Evolutionary conservation across 2,797 vertebrate species (phyloP).

Genomic region (Falco concolor): DNA sequence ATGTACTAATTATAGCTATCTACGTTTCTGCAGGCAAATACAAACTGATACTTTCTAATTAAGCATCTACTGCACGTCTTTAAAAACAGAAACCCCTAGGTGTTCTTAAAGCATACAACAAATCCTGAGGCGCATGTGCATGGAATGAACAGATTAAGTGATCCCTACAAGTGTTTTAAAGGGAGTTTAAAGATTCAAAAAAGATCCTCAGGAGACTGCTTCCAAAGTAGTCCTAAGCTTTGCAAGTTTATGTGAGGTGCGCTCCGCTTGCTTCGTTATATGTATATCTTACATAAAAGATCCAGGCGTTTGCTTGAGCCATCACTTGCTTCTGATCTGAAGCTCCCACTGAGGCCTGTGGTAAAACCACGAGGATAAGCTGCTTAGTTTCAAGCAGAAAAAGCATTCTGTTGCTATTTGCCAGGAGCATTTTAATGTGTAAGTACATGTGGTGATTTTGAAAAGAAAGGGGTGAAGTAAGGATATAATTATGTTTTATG

Average conservation of each 20-base stretch:
- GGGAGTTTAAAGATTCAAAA: neutral
- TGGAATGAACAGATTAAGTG: neutral
- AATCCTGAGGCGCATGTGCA: accelerated
- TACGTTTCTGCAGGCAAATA: accelerated
- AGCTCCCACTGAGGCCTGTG: neutral
- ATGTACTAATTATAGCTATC: accelerated
- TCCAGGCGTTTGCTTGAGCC: accelerated
- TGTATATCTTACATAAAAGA: neutral
- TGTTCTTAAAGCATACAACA: accelerated
- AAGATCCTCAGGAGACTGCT: neutral
- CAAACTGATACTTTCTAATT: neutral
- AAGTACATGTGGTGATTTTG: neutral
- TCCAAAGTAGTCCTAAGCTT: neutral
- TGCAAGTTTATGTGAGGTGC: accelerated
- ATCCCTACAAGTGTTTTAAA: neutral
- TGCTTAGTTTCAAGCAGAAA: neutral
- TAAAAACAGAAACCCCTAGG: neutral
- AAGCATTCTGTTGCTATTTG: neutral
- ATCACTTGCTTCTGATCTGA: neutral
- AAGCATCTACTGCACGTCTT: neutral
- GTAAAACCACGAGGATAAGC: neutral
- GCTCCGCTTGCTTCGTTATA: accelerated
- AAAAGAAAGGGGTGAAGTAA: neutral
- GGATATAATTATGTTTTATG: neutral
- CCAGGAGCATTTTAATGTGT: neutral